phyloP scores from a whole-genome alignment of 2,888 invertebrate species.

The Volucella bombylans region DNA sequence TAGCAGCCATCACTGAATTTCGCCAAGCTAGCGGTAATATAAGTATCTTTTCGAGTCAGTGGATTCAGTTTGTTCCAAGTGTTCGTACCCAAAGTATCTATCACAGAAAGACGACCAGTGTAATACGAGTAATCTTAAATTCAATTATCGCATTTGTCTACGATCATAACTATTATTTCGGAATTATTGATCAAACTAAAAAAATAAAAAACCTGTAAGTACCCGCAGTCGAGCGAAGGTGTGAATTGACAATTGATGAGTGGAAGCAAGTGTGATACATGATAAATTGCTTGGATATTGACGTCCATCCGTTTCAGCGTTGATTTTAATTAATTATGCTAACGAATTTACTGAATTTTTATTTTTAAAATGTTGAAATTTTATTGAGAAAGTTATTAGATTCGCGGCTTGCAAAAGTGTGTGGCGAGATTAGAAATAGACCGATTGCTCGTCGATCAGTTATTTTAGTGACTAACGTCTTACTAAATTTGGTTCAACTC shows the following conservation, averaged over 20 bases:
- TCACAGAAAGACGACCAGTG: background rate
- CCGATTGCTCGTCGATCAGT: background rate
- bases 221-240: slow-evolving; percentile 9
- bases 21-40: slow-evolving; percentile 40
- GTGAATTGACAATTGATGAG: slow-evolving; percentile 11
- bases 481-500: background rate
- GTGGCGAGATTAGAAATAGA: slow-evolving; percentile 16
- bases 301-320: background rate
- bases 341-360: background rate
- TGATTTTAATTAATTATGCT: slow-evolving; percentile 15
- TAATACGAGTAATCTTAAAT: background rate
- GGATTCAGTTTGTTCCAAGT: slow-evolving; percentile 64
- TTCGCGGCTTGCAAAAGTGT: slow-evolving; percentile 10
- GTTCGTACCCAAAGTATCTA: slow-evolving; percentile 56
- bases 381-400: slow-evolving; percentile 20
- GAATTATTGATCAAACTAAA: slow-evolving; percentile 9
- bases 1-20: slow-evolving; percentile 34
- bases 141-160: no score
- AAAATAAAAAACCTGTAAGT: slow-evolving; percentile 39
- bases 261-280: slow-evolving; percentile 14
- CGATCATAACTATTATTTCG: background rate
- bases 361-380: background rate
- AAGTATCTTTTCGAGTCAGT: slow-evolving; percentile 49
- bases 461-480: slow-evolving; percentile 17
- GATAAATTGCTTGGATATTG: slow-evolving; percentile 17